Evolutionary conservation across 2,888 invertebrate genomes (phyloP).

Genomic region (Gnatocerus cornutus): DNA sequence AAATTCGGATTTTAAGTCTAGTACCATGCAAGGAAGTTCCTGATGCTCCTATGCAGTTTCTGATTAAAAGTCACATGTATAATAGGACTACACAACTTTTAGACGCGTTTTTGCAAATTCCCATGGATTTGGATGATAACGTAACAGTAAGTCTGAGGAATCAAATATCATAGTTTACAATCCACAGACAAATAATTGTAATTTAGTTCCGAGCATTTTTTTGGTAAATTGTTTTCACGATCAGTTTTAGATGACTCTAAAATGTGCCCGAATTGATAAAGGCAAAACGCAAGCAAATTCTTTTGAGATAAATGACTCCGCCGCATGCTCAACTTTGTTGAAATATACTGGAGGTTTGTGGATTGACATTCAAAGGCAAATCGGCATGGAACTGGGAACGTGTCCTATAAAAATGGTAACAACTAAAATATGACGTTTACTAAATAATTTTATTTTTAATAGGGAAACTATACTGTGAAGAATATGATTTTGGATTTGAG

Average conservation of each 20-base stretch:
- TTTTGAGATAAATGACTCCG: conserved; percentile 28
- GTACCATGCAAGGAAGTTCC: conserved; percentile 15
- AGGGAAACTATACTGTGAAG: conserved; percentile 33
- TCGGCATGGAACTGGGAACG: conserved; percentile 34
- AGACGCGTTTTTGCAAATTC: conserved; percentile 18
- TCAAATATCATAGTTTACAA: background rate
- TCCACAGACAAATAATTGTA: too few relatives aligned
- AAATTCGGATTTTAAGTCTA: conserved; percentile 7
- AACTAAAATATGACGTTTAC: background rate
- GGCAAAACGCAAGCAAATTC: conserved; percentile 25
- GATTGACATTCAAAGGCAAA: conserved; percentile 30
- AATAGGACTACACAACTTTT: conserved; percentile 39
- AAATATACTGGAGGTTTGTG: conserved; percentile 39
- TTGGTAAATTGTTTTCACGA: background rate
- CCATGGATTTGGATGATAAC: conserved; percentile 27
- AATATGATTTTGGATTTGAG: conserved; percentile 26
- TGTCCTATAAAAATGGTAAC: conserved; percentile 37
- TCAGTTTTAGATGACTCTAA: conserved; percentile 33
- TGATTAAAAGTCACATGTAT: conserved; percentile 23
- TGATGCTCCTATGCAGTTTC: conserved; percentile 18
- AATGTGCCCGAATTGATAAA: conserved; percentile 33
- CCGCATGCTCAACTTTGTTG: conserved; percentile 19
- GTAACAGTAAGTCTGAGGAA: conserved; percentile 15
- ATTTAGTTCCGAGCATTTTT: too few relatives aligned
- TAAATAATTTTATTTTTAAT: background rate